Evolutionary conservation across 2,113 vertebrate genomes (phyloP).

Genomic region (Scomber colias): DNA sequence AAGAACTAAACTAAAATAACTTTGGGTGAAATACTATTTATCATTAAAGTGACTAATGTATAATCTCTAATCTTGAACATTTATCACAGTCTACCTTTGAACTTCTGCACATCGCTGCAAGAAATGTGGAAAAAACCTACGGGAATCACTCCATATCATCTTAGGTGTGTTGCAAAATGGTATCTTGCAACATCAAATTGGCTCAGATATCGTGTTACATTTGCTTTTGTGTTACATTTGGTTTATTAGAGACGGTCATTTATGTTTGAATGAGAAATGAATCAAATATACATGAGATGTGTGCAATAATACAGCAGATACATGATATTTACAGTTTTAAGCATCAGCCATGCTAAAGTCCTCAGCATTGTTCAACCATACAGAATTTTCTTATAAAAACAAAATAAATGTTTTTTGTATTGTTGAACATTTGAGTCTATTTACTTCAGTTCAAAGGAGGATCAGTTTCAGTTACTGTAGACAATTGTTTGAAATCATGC

Average conservation of each 20-base stretch:
- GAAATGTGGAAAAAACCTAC: background rate
- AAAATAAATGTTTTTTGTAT: background rate
- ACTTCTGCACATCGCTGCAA: background rate
- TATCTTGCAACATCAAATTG: background rate
- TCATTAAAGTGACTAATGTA: slow-evolving; percentile 30
- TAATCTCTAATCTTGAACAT: slow-evolving; percentile 38
- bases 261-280: background rate
- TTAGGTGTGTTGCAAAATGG: background rate
- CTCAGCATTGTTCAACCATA: background rate
- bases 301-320: background rate
- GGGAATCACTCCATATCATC: slow-evolving; percentile 23
- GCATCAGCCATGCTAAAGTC: background rate
- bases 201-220: background rate
- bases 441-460: too few species aligned
- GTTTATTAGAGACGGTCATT: background rate
- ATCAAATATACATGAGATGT: background rate
- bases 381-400: background rate
- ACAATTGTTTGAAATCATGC: too few species aligned
- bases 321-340: background rate
- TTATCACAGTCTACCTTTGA: slow-evolving; percentile 43
- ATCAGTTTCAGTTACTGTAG: too few species aligned
- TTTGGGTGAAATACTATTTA: slow-evolving; percentile 22
- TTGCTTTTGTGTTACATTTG: background rate
- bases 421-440: too few species aligned
- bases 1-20: slow-evolving; percentile 29